Conservation (phyloP, 1,140 invertebrate species). For the Reticulitermes speratus region DNA sequence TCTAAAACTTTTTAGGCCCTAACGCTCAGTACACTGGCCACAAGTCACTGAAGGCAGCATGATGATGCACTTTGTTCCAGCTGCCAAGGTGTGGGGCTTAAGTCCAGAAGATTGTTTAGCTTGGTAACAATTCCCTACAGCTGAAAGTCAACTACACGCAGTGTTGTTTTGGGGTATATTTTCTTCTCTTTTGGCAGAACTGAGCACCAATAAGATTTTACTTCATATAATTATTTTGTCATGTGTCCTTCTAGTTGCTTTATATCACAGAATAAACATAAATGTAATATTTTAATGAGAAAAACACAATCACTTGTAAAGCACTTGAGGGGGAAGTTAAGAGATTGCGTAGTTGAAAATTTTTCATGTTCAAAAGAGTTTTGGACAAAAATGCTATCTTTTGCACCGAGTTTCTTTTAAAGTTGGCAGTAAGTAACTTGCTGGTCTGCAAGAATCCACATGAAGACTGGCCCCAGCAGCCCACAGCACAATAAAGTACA, state of each 20-base stretch:
- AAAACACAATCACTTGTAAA: slow-evolving; percentile 43
- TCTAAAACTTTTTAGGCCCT: slow-evolving; percentile 30
- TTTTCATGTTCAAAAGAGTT: slow-evolving; percentile 29
- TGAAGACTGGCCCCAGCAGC: not conserved
- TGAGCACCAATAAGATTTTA: slow-evolving; percentile 42
- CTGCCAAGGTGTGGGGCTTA: slow-evolving; percentile 9
- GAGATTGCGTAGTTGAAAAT: slow-evolving; percentile 36
- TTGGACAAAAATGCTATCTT: slow-evolving; percentile 29
- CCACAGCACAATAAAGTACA: not conserved
- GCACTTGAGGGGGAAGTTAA: slow-evolving; percentile 43
- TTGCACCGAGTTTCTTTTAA: slow-evolving; percentile 25
- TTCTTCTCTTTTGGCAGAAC: slow-evolving; percentile 35
- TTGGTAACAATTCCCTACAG: slow-evolving; percentile 30
- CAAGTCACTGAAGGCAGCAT: slow-evolving; percentile 16
- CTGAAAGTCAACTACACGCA: slow-evolving; percentile 34
- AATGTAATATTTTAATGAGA: slow-evolving; percentile 37
- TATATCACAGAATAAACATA: slow-evolving; percentile 42
- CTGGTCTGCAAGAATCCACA: slow-evolving; percentile 8
- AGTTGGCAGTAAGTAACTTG: slow-evolving; percentile 34
- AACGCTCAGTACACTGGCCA: slow-evolving; percentile 13
- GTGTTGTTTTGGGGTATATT: slow-evolving; percentile 27
- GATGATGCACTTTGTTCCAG: slow-evolving; percentile 8
- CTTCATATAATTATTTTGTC: slow-evolving; percentile 30
- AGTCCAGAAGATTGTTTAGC: slow-evolving; percentile 17
- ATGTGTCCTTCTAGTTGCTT: slow-evolving; percentile 27